Conservation (phyloP, 2,888 invertebrate species). For the Mythimna vitellina region DNA sequence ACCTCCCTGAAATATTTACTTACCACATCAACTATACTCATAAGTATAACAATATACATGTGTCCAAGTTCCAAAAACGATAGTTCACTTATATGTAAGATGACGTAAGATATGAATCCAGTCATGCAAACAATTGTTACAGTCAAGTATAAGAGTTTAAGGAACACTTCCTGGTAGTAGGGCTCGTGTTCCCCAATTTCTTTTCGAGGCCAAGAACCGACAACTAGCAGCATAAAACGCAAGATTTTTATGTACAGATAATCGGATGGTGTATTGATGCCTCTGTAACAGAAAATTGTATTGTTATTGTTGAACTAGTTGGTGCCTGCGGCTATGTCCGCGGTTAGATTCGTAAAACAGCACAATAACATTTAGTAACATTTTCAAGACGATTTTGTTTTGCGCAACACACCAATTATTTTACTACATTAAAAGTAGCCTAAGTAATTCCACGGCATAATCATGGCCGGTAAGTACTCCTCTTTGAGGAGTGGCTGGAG, state of each 20-base stretch:
- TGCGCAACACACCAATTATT: too few relatives aligned
- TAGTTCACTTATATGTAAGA: neutral
- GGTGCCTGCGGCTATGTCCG: too few relatives aligned
- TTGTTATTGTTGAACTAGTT: too few relatives aligned
- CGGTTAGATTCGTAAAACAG: too few relatives aligned
- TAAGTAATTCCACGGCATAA: too few relatives aligned
- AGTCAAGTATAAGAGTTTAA: neutral
- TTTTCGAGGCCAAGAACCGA: neutral
- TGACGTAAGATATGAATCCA: constrained; percentile 7
- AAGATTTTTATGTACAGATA: neutral
- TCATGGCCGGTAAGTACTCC: too few relatives aligned
- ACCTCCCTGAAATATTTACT: neutral
- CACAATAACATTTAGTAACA: too few relatives aligned
- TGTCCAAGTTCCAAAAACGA: constrained; percentile 52
- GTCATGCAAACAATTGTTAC: neutral
- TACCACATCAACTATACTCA: constrained; percentile 39
- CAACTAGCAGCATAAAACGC: neutral
- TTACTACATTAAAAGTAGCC: too few relatives aligned
- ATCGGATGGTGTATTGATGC: neutral
- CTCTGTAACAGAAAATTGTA: neutral
- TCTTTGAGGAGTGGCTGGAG: too few relatives aligned
- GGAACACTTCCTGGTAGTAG: neutral
- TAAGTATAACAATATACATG: constrained; percentile 40
- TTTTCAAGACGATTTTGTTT: too few relatives aligned
- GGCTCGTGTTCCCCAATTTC: neutral